These are phyloP conservation scores for Astur gentilis DNA, from an alignment of 2,113 vertebrate genomes.

Conservation along the genomic window DNA sequence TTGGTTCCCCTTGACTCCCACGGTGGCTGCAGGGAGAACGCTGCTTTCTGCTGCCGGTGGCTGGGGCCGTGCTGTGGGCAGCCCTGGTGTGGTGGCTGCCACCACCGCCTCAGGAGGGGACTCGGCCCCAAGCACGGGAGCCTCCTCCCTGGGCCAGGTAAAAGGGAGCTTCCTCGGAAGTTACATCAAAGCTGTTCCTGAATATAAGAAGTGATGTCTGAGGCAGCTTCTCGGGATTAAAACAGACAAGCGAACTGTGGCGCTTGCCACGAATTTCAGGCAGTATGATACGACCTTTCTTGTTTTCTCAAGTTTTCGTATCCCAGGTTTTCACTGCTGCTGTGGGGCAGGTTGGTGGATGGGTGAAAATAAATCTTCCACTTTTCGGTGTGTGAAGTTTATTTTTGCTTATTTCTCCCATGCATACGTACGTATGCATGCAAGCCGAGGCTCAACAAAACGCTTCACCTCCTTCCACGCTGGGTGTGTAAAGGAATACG, in stretches of 20 bases:
- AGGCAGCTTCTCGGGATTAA: not conserved
- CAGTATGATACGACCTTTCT: slow-evolving; percentile 33
- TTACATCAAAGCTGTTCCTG: not conserved
- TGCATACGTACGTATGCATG: accelerated
- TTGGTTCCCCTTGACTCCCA: accelerated
- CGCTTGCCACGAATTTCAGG: not conserved
- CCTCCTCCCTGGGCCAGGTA: not conserved
- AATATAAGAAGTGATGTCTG: not conserved
- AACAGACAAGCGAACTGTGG: not conserved
- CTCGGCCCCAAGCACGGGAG: not conserved
- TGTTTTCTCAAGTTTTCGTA: slow-evolving; percentile 67
- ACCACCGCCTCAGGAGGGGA: accelerated
- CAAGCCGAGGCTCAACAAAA: slow-evolving; percentile 19
- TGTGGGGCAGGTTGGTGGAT: slow-evolving; percentile 49
- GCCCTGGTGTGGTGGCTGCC: not conserved
- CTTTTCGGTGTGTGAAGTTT: slow-evolving; percentile 25
- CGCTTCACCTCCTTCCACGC: not conserved
- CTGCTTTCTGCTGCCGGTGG: not conserved
- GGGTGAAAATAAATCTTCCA: slow-evolving; percentile 62
- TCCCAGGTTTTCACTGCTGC: slow-evolving; percentile 60
- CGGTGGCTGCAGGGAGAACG: not conserved
- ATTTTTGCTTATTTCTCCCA: slow-evolving; percentile 40
- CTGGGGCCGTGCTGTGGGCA: not conserved
- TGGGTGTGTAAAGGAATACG: slow-evolving; percentile 55
- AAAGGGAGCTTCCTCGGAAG: not conserved